phyloP scores from a whole-genome alignment of 2,797 vertebrate genomes.

The Centropyge bicolor region DNA sequence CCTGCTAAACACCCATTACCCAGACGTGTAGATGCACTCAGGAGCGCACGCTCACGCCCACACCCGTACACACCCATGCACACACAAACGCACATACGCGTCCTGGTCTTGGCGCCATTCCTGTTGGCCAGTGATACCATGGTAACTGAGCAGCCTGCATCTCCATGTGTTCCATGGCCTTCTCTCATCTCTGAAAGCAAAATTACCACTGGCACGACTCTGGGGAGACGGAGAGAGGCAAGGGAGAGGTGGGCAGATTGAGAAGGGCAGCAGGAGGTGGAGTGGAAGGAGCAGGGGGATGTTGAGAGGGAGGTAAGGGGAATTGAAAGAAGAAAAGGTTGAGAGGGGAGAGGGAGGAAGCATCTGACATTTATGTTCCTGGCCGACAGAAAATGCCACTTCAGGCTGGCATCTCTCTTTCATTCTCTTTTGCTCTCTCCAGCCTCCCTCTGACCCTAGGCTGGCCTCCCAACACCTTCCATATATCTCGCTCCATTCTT shows the following conservation, averaged over 20 bases:
- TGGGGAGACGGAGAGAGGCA: conserved; percentile 63
- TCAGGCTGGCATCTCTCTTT: conserved; percentile 71
- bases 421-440: conserved; percentile 49
- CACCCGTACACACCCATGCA: conserved; percentile 49
- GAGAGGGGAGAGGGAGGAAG: conserved; percentile 68
- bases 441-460: conserved; percentile 50
- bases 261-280: conserved; percentile 69
- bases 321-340: conserved; percentile 79
- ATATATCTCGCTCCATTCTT: conserved; percentile 7
- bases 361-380: conserved; percentile 79
- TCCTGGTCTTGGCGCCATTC: conserved; percentile 68
- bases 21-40: conserved; percentile 68
- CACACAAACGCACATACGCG: conserved; percentile 36
- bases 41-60: conserved; percentile 24
- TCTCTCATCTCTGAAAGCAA: conserved; percentile 69
- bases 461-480: conserved; percentile 34
- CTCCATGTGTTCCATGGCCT: conserved; percentile 72
- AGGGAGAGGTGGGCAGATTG: conserved; percentile 64
- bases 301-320: conserved; percentile 71
- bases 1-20: conserved; percentile 84
- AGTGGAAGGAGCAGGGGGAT: conserved; percentile 72
- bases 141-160: conserved; percentile 76
- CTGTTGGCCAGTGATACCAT: conserved; percentile 70
- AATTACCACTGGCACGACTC: conserved; percentile 72
- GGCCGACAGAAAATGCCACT: conserved; percentile 77